Percentiles rank a stretch among this genome's conserved stretches.
Conservation (phyloP, 2,888 invertebrate genomes). For the Tortricodes alternella region DNA sequence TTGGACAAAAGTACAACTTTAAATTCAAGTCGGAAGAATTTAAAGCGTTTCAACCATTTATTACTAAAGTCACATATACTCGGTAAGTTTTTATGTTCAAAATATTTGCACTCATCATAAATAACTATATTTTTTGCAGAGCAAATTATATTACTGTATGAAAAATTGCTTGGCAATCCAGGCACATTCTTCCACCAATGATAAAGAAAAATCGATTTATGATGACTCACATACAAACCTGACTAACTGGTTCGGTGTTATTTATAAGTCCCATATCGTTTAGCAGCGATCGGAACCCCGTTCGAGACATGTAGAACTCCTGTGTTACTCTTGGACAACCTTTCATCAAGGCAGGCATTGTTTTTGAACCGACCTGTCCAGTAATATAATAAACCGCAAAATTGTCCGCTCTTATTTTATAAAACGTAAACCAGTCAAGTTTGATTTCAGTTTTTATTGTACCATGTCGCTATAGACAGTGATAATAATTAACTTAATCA, state of each 20-base stretch:
- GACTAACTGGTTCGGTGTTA: constrained; percentile 27
- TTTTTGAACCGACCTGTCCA: constrained; percentile 38
- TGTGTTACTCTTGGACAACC: constrained; percentile 51
- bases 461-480: too few relatives aligned
- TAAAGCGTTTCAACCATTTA: not conserved
- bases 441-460: not conserved
- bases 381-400: too few relatives aligned
- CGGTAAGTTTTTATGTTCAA: not conserved
- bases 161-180: constrained; percentile 2
- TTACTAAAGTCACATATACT: not conserved
- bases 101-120: constrained; percentile 1
- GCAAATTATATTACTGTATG: constrained; percentile 6
- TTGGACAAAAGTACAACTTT: constrained; percentile 17
- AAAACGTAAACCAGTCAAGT: not conserved
- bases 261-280: constrained; percentile 59
- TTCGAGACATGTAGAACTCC: constrained; percentile 48
- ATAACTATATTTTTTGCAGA: constrained; percentile 15
- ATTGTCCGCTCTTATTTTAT: not conserved
- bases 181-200: not conserved
- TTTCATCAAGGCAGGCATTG: constrained; percentile 54
- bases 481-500: too few relatives aligned
- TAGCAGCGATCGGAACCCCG: constrained; percentile 61
- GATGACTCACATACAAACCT: constrained; percentile 30
- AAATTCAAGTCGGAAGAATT: constrained; percentile 12
- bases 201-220: constrained; percentile 24